Evolutionary conservation across 2,888 invertebrate genomes (phyloP), one percentile per base, ranked within the genome.

Genomic region (Busseola fusca): DNA sequence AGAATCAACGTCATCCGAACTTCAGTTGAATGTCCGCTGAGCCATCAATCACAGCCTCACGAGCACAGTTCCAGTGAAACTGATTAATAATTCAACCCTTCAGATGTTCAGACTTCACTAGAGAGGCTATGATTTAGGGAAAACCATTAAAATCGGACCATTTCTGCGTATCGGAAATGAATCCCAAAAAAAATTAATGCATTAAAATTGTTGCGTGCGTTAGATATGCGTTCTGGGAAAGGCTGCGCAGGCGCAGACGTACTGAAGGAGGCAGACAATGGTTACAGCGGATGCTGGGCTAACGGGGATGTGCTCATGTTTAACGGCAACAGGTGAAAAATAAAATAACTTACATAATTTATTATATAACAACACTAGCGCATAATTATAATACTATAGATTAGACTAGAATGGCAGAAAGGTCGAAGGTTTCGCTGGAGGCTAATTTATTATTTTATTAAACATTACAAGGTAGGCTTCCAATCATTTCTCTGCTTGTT

Each of bases 81-180:
- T 42, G 25, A 72, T 65, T 12, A 72, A 78, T 66, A 78, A 81
- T 77, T 77, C 72, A 82, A 52, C 82, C 72, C 64, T 60, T 63
- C 45, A 69, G 65, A 63, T 34, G 30, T 57, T 57, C 50, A 2
- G 27, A 65, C 25, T 54, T 64, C 30, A 59, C 40, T 50, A 64
- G 65, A 62, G 50, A 27, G 52, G 30, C 52, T 40, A 40, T 66
- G 58, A 54, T 34, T 72, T 65, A 21, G 62, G 62, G 67, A 72
- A 72, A 67, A 65, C 62, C 66, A 83, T 84, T 82, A 84, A 76
- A 74, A 64, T 68, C 42, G 4, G 68, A 16, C 12, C 83, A 70
- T 83, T 80, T 83, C 83, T 80, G 27, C 76, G 84, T 85, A 85
- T 83, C 69, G 62, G 58, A 69, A 78, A 78, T 62, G 30, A 54